Evolutionary conservation across 2,797 vertebrate species (phyloP).

Genomic region (Sebastes minor): DNA sequence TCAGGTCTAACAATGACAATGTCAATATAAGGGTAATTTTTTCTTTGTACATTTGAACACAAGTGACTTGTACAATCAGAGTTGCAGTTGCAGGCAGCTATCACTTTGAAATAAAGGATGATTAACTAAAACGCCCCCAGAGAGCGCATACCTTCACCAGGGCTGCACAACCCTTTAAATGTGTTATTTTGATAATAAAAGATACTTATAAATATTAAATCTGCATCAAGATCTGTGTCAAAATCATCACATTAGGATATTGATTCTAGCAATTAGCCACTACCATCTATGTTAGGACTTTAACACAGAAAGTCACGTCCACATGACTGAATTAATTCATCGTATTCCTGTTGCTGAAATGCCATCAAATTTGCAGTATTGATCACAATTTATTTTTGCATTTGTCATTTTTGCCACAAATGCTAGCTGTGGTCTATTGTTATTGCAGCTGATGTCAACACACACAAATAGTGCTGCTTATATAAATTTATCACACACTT

Average conservation of each 20-base stretch:
- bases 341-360: not conserved
- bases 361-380: not conserved
- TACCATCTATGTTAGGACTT: not conserved
- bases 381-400: not conserved
- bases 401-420: not conserved
- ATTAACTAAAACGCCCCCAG: not conserved
- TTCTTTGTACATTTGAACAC: not conserved
- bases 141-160: not conserved
- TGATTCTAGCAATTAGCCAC: not conserved
- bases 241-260: not conserved
- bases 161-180: not conserved
- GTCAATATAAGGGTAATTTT: not conserved
- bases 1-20: not conserved
- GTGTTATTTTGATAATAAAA: not conserved
- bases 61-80: not conserved
- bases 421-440: not conserved
- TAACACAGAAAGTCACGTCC: not conserved
- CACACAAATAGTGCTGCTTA: not conserved
- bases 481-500: not conserved
- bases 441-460: not conserved
- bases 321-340: not conserved
- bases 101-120: not conserved
- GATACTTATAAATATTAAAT: not conserved
- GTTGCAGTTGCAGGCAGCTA: not conserved
- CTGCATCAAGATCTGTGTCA: not conserved